Conservation (phyloP, 1,140 invertebrate genomes). For the Heterodera schachtii region DNA sequence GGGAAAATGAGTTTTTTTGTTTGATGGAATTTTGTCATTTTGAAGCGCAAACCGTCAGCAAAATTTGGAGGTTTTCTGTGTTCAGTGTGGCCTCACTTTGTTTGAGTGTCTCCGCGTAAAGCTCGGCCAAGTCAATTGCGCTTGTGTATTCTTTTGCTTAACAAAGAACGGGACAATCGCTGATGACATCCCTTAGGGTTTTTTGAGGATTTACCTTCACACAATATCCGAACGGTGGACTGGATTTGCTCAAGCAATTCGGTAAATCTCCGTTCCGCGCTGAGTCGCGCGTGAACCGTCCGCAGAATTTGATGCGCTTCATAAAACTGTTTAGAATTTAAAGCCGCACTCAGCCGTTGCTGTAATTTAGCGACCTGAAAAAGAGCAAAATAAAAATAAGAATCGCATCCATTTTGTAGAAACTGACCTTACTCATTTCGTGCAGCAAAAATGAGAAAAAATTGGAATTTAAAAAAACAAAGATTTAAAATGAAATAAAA, state of each 20-base stretch:
- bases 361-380: constrained; percentile 45
- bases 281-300: constrained; percentile 35
- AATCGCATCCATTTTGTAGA: too few species aligned
- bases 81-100: not conserved
- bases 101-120: constrained; percentile 40
- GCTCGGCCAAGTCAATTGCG: constrained; percentile 43
- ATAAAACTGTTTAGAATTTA: constrained; percentile 39
- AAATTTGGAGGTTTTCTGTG: not conserved
- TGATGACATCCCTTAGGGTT: too few species aligned
- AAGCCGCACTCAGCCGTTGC: constrained; percentile 26
- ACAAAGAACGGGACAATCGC: too few species aligned
- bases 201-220: constrained; percentile 16
- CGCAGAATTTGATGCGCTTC: constrained; percentile 51
- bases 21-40: too few species aligned
- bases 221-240: constrained; percentile 26
- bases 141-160: constrained; percentile 36
- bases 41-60: constrained; percentile 9
- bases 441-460: too few species aligned
- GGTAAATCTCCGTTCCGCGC: constrained; percentile 24
- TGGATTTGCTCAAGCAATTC: constrained; percentile 31
- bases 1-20: too few species aligned
- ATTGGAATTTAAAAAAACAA: too few species aligned
- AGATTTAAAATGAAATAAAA: too few species aligned
- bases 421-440: too few species aligned
- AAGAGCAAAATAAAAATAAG: not conserved